Conservation (phyloP, 2,113 vertebrate genomes). For the Bungarus multicinctus region DNA sequence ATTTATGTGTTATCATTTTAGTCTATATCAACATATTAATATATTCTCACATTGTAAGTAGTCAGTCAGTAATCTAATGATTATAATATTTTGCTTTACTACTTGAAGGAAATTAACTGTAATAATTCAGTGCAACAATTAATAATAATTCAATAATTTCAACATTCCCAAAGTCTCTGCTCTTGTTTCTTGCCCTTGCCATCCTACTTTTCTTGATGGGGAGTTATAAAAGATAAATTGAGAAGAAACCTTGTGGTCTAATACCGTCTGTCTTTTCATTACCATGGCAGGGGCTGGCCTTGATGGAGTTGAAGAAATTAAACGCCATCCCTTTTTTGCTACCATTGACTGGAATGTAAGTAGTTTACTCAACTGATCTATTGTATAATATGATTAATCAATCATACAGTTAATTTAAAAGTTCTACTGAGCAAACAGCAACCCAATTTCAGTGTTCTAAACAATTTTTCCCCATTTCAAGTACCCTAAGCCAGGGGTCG, state of each 20-base stretch:
- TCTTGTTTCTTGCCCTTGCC: background rate
- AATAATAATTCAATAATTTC: background rate
- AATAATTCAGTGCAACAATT: background rate
- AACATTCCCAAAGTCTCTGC: background rate
- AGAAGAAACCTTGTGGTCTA: background rate
- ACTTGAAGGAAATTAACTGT: background rate
- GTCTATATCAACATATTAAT: background rate
- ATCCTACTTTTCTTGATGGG: background rate
- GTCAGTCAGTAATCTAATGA: background rate
- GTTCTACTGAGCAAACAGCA: background rate
- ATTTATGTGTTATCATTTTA: background rate
- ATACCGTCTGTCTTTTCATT: background rate
- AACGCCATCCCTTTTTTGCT: constrained; percentile 88
- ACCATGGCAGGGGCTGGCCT: constrained; percentile 84
- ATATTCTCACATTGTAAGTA: background rate
- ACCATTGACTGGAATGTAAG: constrained; percentile 95
- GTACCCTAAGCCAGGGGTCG: background rate
- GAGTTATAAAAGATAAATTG: too few species aligned
- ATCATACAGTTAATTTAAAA: background rate
- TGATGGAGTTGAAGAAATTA: constrained; percentile 94
- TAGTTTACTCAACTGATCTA: background rate
- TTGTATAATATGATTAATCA: background rate
- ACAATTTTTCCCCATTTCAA: background rate
- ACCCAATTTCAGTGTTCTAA: background rate
- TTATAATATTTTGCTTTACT: background rate